Conservation (phyloP, 2,113 vertebrate species). For the Hydrolagus affinis region DNA sequence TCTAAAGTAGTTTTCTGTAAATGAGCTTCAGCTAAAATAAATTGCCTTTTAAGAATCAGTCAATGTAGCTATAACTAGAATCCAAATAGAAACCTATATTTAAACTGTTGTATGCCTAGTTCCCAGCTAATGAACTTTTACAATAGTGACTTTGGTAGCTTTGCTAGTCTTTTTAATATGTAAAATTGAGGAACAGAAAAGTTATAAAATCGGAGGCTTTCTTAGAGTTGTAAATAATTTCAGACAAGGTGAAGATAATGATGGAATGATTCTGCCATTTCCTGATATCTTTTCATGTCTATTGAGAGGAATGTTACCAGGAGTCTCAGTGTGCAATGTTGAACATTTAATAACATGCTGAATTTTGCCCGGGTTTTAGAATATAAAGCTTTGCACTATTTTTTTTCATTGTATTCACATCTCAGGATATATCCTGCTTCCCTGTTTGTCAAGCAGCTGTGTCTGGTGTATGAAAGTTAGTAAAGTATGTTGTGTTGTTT, state of each 20-base stretch:
- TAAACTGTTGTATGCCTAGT: background rate
- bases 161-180: background rate
- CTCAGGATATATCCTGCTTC: conserved; percentile 11
- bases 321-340: conserved; percentile 20
- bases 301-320: conserved; percentile 14
- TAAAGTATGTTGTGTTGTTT: conserved; percentile 17
- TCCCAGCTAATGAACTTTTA: background rate
- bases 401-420: conserved; percentile 26
- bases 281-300: conserved; percentile 24
- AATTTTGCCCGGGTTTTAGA: conserved; percentile 18
- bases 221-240: conserved; percentile 1
- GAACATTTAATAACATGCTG: conserved; percentile 14
- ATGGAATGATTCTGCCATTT: background rate
- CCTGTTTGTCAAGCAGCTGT: conserved; percentile 22
- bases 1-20: background rate
- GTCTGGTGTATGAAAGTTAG: background rate
- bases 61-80: background rate
- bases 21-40: background rate
- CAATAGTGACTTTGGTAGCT: background rate
- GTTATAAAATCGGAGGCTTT: background rate
- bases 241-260: background rate
- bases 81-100: conserved; percentile 9
- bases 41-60: background rate
- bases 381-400: conserved; percentile 26
- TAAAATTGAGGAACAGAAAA: conserved; percentile 19